Base-by-base conservation (phyloP, 2,888 invertebrate species). In the Melipona beecheii region DNA sequence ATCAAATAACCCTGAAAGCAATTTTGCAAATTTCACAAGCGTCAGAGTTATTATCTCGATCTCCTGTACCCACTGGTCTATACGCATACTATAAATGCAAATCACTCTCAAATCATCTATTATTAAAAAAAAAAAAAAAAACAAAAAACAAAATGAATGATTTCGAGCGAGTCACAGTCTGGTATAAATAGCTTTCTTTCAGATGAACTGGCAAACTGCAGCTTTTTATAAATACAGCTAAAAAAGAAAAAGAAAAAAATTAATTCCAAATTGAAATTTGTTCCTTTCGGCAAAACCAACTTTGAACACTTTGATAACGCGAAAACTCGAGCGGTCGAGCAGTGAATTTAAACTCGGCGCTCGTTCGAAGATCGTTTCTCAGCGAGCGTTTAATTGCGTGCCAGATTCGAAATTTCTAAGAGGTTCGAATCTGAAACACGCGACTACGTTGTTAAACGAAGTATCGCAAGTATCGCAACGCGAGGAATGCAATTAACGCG, bases 401-500 rank as follows among this genome's bases (percentile, higher is more conserved):
- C 24, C n/a, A 56, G 56, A 58, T 58, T 58, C 56, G 56, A 58
- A 58, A 58, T 58, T 58, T 58, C 56, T 69, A 50, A 50, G 15
- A 43, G 11, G 56, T 19, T 24, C 31, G 43, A 62, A 15, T 9
- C 21, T 19, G n/a, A 43, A 72, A 66, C 31, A 17, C 15, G 49
- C 43, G 70, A 27, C n/a, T 49, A 21, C 19, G 50, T 36, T 65
- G 50, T 36, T 65, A 36, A 68, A 83, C 50, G 60, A 73, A 78
- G 60, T 62, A 72, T 71, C 36, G 62, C 17, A 73, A 78, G 60
- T 62, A 72, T 71, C 36, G 62, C 17, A 52, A 81, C 69, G 50
- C 52, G n/a, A 64, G 76, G 81, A 81, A 83, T 83, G 81, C 62
- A 72, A 81, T 83, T 76, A 81, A 81, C 72, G 52, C 75, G 56